These are phyloP conservation scores for Drosophila koepferae DNA, from an alignment of 2,888 invertebrate genomes.

Conservation along the genomic window DNA sequence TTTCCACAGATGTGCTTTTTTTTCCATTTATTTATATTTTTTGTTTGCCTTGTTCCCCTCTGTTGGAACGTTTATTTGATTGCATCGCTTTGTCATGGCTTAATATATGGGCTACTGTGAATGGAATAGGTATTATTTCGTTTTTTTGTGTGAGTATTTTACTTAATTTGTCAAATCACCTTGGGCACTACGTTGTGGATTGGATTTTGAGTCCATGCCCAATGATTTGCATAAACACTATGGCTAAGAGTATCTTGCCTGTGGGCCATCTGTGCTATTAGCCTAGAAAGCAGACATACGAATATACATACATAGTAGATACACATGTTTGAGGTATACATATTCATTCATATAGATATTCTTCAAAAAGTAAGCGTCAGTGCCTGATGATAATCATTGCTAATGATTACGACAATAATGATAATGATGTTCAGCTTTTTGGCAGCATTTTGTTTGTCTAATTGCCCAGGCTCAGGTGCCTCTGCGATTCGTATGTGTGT, in stretches of 20 bases:
- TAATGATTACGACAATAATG: constrained; percentile 33
- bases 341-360: constrained; percentile 21
- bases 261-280: constrained; percentile 65
- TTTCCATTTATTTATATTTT: background rate
- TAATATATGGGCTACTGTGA: constrained; percentile 47
- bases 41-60: constrained; percentile 1
- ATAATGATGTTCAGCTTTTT: constrained; percentile 70
- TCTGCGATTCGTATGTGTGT: background rate
- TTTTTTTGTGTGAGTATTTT: constrained; percentile 15
- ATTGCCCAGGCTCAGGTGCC: constrained; percentile 51
- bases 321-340: background rate
- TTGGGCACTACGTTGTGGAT: constrained; percentile 12
- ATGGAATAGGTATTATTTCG: constrained; percentile 1
- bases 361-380: constrained; percentile 39
- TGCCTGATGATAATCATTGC: constrained; percentile 25
- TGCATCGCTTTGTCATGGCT: constrained; percentile 71
- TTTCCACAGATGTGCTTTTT: constrained; percentile 30
- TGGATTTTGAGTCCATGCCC: constrained; percentile 5
- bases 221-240: constrained; percentile 68
- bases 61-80: constrained; percentile 49
- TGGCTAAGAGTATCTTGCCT: constrained; percentile 15
- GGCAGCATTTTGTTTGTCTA: constrained; percentile 72
- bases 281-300: constrained; percentile 64
- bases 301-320: background rate
- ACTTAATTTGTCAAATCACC: constrained; percentile 64